Evolutionary conservation across 2,888 invertebrate genomes (phyloP).

Genomic region (Busseola fusca): DNA sequence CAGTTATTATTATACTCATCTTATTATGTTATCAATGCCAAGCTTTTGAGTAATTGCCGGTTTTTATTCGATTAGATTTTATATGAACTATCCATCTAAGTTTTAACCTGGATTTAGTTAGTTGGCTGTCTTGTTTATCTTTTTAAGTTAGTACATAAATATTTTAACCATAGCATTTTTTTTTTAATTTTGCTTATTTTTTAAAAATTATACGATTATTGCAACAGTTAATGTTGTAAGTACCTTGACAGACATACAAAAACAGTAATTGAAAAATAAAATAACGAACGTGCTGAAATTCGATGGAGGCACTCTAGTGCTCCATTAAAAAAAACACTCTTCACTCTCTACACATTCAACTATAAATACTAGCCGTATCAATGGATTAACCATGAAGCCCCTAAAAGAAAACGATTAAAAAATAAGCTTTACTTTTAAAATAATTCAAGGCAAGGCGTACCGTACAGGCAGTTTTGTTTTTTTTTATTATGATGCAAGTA

Average conservation of each 20-base stretch:
- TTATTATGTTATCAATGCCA: slow-evolving; percentile 42
- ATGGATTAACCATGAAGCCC: slow-evolving; percentile 8
- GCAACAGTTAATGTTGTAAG: background rate
- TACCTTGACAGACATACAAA: slow-evolving; percentile 5
- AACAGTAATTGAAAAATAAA: background rate
- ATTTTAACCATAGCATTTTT: background rate
- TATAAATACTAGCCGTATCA: background rate
- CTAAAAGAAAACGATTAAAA: slow-evolving; percentile 10
- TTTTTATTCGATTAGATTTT: background rate
- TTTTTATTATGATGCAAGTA: slow-evolving; percentile 38
- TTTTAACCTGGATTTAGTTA: background rate
- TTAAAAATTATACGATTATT: background rate
- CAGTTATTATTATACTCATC: too few relatives aligned
- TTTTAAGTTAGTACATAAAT: background rate
- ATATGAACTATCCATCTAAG: background rate
- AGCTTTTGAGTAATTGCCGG: slow-evolving; percentile 1
- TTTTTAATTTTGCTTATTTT: background rate
- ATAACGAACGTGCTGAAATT: background rate
- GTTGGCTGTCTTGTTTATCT: background rate
- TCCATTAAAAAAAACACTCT: background rate
- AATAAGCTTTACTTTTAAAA: slow-evolving; percentile 16
- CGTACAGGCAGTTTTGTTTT: slow-evolving; percentile 7
- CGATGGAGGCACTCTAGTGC: too few relatives aligned
- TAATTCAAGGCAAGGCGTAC: slow-evolving; percentile 38
- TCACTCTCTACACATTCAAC: slow-evolving; percentile 6